phyloP scores from a whole-genome alignment of 2,113 vertebrate species.

The Indri indri region DNA sequence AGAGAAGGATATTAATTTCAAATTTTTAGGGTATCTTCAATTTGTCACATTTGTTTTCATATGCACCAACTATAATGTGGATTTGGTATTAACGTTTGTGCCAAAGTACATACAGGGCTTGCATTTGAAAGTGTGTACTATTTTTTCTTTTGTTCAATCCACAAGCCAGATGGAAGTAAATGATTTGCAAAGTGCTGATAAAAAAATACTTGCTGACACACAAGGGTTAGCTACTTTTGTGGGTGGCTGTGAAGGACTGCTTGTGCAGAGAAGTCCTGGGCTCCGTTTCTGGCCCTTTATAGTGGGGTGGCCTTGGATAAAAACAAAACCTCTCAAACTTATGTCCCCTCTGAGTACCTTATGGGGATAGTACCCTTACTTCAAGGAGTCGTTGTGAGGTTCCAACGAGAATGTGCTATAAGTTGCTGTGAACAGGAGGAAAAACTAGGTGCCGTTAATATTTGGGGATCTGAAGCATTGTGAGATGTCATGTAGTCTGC shows the following conservation, averaged over 20 bases:
- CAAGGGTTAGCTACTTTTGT: too few relatives aligned
- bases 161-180: background rate
- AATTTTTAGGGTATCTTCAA: background rate
- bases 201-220: background rate
- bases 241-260: background rate
- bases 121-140: background rate
- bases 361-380: background rate
- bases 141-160: background rate
- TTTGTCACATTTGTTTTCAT: background rate
- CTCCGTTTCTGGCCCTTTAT: background rate
- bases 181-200: background rate
- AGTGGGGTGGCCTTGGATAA: background rate
- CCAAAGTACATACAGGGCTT: background rate
- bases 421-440: background rate
- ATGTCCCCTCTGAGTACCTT: background rate
- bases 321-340: background rate
- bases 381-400: background rate
- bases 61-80: background rate
- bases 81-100: background rate
- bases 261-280: background rate
- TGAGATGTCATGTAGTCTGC: background rate
- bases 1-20: background rate
- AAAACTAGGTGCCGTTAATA: background rate
- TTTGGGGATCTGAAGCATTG: background rate
- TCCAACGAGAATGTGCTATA: background rate